Evolutionary conservation across 2,888 invertebrate species (phyloP).

Genomic region (Eupeodes luniger): DNA sequence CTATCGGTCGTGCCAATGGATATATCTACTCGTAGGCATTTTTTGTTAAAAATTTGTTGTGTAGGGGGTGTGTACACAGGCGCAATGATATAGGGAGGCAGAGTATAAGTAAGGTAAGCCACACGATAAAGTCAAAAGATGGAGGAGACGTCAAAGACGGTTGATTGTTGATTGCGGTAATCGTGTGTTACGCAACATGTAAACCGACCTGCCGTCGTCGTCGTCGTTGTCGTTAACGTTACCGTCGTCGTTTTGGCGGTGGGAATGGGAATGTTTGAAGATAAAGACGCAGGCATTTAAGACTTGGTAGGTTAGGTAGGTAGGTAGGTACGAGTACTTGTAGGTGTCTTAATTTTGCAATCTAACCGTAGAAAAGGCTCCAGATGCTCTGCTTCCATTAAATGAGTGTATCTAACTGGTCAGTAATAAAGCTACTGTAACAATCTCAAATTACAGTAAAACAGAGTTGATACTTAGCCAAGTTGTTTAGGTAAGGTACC

Average conservation of each 20-base stretch:
- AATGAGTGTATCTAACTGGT: slow-evolving; percentile 55
- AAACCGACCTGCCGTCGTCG: slow-evolving; percentile 67
- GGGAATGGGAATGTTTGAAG: slow-evolving; percentile 61
- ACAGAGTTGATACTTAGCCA: slow-evolving; percentile 13
- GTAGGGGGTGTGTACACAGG: slow-evolving; percentile 72
- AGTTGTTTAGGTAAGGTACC: not conserved
- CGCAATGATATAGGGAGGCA: slow-evolving; percentile 45
- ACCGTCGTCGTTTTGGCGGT: slow-evolving; percentile 48
- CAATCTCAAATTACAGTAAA: slow-evolving; percentile 43
- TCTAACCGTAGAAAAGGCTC: slow-evolving; percentile 57
- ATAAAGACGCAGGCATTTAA: slow-evolving; percentile 59
- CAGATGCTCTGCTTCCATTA: slow-evolving; percentile 64
- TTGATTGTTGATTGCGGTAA: slow-evolving; percentile 64
- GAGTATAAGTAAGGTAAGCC: slow-evolving; percentile 50
- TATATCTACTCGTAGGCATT: slow-evolving; percentile 2
- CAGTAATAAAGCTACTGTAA: slow-evolving; percentile 51
- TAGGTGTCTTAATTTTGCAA: slow-evolving; percentile 52
- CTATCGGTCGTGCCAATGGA: slow-evolving; percentile 43
- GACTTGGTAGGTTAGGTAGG: slow-evolving; percentile 10
- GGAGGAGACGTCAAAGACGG: slow-evolving; percentile 38
- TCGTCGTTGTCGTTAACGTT: slow-evolving; percentile 14
- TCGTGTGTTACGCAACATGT: slow-evolving; percentile 74
- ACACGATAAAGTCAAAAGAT: slow-evolving; percentile 45
- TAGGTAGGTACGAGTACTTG: not conserved
- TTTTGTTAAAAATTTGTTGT: not conserved